These are phyloP conservation scores for Antheraea mylitta DNA, from an alignment of 1,140 invertebrate genomes.

Conservation along the genomic window DNA sequence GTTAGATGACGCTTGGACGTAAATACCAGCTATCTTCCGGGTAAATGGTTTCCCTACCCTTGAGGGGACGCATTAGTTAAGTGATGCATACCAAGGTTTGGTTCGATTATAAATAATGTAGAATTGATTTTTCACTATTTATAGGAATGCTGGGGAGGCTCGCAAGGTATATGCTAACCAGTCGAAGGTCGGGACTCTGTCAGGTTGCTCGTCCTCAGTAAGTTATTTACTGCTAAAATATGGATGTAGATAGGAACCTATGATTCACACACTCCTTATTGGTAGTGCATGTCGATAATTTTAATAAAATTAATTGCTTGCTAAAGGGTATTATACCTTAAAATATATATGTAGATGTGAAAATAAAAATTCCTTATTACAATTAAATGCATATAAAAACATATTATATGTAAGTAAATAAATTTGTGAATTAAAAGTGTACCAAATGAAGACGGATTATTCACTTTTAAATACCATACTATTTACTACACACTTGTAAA, in stretches of 20 bases:
- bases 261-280: slow-evolving; percentile 23
- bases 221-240: slow-evolving; percentile 38
- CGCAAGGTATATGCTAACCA: slow-evolving; percentile 74
- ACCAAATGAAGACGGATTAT: too few species aligned
- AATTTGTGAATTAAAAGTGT: too few species aligned
- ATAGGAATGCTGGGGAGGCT: slow-evolving; percentile 75
- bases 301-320: slow-evolving; percentile 25
- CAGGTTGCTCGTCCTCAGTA: slow-evolving; percentile 77
- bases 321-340: too few species aligned
- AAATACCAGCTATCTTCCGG: slow-evolving; percentile 74
- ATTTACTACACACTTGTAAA: too few species aligned
- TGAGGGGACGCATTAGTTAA: slow-evolving; percentile 45
- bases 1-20: slow-evolving; percentile 74
- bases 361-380: too few species aligned
- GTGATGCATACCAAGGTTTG: slow-evolving; percentile 54
- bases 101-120: slow-evolving; percentile 48
- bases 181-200: slow-evolving; percentile 76
- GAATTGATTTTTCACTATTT: slow-evolving; percentile 76
- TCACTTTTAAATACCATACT: too few species aligned
- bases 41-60: slow-evolving; percentile 61
- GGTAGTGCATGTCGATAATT: slow-evolving; percentile 26
- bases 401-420: too few species aligned
- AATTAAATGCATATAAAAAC: too few species aligned
- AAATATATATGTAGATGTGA: too few species aligned
- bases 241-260: neutral